Evolutionary conservation across 1,140 invertebrate species (phyloP).

Genomic region (Drosophila albomicans): DNA sequence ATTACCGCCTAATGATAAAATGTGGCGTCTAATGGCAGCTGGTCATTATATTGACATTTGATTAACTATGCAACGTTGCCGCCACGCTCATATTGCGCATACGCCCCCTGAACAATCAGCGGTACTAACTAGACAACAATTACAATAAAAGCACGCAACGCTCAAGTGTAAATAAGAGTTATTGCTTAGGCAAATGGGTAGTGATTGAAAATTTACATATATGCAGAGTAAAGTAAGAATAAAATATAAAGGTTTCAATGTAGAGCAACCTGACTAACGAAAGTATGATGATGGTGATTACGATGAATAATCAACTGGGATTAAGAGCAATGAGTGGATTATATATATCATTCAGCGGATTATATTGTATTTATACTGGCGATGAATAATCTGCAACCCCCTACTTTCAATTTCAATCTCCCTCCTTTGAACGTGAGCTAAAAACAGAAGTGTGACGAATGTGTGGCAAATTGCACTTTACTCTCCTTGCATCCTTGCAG

Average conservation of each 20-base stretch:
- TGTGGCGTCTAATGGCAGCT: constrained; percentile 7
- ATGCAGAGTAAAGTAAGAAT: too few species aligned
- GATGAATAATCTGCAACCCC: background rate
- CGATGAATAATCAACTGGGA: background rate
- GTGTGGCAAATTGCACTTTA: constrained; percentile 24
- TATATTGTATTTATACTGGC: constrained; percentile 3
- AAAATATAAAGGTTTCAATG: too few species aligned
- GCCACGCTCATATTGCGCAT: constrained; percentile 21
- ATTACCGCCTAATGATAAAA: constrained; percentile 24
- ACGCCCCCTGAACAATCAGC: constrained; percentile 13
- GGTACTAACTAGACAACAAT: background rate
- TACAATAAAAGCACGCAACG: background rate
- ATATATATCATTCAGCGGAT: background rate
- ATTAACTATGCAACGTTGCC: constrained; percentile 12
- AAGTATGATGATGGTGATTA: background rate
- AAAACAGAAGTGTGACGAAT: constrained; percentile 35
- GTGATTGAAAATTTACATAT: background rate
- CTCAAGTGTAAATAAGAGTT: background rate
- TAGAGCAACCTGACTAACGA: background rate
- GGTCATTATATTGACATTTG: constrained; percentile 19
- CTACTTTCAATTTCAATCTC: constrained; percentile 3
- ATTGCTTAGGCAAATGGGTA: background rate
- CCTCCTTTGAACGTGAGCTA: constrained; percentile 15
- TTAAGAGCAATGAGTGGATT: background rate
- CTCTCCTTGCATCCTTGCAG: constrained; percentile 49